Base-by-base conservation (phyloP, 2,888 invertebrate species). In the Cephus rjabovi region DNA sequence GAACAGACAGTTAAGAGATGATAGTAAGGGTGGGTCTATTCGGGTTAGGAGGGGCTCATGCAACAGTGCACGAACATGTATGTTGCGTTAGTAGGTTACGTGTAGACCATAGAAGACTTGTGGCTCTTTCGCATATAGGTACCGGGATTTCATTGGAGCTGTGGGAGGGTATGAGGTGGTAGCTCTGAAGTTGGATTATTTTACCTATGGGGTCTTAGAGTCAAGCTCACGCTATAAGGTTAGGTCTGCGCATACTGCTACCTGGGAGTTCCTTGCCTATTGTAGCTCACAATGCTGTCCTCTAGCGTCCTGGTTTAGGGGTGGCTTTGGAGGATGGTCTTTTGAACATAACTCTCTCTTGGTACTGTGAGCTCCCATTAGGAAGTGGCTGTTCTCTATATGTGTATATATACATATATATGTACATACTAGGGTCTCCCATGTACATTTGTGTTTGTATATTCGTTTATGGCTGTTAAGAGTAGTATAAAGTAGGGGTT, bases 1-100 rank as follows among this genome's bases (percentile, higher is more conserved):
- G 86, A 90, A 90, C 87, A 90, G 85, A 89, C 86, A 87, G 79
- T 81, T 56, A 15, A 56, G 15, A 56, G 56, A 56, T 23, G 56
- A 56, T 6, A 56, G 56, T 56, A 56, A 56, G 56, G 56, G 56
- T 56, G 23, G 56, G 2, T 56, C 23, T 23, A 56, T 56, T 56
- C 56, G 9, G 56, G 23, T 23, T 9, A 15, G 56, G 2, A 23
- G 23, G 56, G 15, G 9, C 0, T 23, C 23, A 9, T 56, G 56
- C 56, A 56, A 9, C 56, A 56, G 23, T 9, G 56, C 9, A 56
- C 23, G 23, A 56, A 15, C 56, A 56, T 9, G 6, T 56, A 23
- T 15, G 15, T 6, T 40, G 56, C 23, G 56, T 56, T 56, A 56
- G 56, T 56, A 9, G 56, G 56, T 56, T 56, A 56, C 9, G 2